Evolutionary conservation across 2,888 invertebrate species (phyloP).

Genomic region (Athalia cordata): DNA sequence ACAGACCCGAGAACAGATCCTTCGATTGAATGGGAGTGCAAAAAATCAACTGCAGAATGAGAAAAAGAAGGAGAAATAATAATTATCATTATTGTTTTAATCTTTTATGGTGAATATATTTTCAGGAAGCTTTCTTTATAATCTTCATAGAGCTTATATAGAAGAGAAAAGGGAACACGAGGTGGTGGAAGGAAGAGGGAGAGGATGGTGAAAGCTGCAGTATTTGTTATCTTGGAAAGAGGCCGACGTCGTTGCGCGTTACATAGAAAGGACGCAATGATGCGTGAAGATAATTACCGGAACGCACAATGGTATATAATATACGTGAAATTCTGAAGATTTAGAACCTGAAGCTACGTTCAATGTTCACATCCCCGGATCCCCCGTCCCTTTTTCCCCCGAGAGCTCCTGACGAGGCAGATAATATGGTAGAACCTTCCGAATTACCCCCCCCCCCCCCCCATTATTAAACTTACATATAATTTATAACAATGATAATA

Average conservation of each 20-base stretch:
- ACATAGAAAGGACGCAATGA: conserved; percentile 34
- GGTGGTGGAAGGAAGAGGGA: too few species aligned
- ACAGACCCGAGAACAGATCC: background rate
- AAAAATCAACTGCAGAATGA: background rate
- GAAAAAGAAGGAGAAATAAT: background rate
- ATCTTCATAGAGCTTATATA: too few species aligned
- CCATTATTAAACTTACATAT: too few species aligned
- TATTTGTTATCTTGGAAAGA: conserved; percentile 28
- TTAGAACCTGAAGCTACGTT: conserved; percentile 10
- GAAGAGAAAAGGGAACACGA: too few species aligned
- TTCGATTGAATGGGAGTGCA: background rate
- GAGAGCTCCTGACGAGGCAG: too few species aligned
- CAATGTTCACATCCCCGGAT: too few species aligned
- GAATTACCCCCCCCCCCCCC: too few species aligned
- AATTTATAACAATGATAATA: too few species aligned
- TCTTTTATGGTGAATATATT: background rate
- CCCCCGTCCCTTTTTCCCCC: too few species aligned
- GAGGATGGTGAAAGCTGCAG: conserved; percentile 8
- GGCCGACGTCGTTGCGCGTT: background rate
- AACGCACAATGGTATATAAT: conserved; percentile 19
- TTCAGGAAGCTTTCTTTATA: background rate
- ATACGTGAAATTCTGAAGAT: background rate
- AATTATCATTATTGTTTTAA: background rate
- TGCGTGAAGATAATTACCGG: conserved; percentile 37
- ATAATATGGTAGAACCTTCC: too few species aligned